Evolutionary conservation across 92 coral and sea anemone species (phyloP), one percentile per base, ranked within the genome.

Genomic region (Porites divaricata): DNA sequence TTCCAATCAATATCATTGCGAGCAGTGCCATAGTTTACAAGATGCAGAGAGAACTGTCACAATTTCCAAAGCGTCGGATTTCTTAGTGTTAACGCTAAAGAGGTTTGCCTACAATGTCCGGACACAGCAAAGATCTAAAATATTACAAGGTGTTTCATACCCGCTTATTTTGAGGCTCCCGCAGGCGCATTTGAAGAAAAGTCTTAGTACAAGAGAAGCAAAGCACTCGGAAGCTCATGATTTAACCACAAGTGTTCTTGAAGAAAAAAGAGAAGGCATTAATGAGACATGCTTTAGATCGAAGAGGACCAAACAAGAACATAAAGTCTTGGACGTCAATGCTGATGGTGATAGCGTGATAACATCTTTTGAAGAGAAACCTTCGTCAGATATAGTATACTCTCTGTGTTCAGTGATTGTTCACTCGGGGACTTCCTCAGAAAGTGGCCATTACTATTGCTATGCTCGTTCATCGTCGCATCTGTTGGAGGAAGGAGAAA

Each of bases 381-480:
- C 79, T n/a, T 19, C 88, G 4, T 76, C 93, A 26, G 90, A 85
- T 63, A 81, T 88, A 21, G 71, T 83, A 56, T 96, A 96, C 78
- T 83, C 94, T 12, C 87, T 96, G 65, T 90, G 98, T 24, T 95
- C 99, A 22, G 98, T 96, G 0, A 91, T 96, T 23, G 98, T 96
- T 50, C 99, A 96, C 77, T 96, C 99, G 10, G 99, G 99, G n/a
- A 94, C 91, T 6, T 95, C 99, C 2, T 96, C 98, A 12, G 99
- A 96, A 76, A 95, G 98, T 23, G 99, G 99, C 0, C 99, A 96
- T 80, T 96, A 96, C 70, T 96, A 96, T 67, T 95, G 99, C 65
- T 96, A 96, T 72, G 99, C 97, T 1, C 83, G 93, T 41, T 85
- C 95, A 48, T 80, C 89, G 12, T 57, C 83, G n/a, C 72, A 72